These are phyloP conservation scores for Glossophaga mutica DNA, from an alignment of 2,797 vertebrate genomes.

Conservation along the genomic window DNA sequence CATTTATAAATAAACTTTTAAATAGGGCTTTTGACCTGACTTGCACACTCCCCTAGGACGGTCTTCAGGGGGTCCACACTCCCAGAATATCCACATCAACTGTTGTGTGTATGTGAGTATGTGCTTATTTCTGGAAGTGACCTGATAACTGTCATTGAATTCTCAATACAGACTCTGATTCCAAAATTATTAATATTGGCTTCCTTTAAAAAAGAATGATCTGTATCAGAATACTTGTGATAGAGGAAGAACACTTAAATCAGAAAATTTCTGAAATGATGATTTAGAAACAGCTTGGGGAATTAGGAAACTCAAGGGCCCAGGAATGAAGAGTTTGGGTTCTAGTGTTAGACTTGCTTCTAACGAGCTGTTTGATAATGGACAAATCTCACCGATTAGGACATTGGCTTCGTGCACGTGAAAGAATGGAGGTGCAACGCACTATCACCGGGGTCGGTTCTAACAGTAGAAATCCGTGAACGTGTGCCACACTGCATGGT, in stretches of 20 bases:
- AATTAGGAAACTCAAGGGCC: not conserved
- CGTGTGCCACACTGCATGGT: not conserved
- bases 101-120: not conserved
- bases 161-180: slow-evolving; percentile 8
- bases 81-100: not conserved
- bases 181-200: not conserved
- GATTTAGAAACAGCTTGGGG: not conserved
- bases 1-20: slow-evolving; percentile 28
- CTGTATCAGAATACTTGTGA: not conserved
- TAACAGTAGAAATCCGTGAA: not conserved
- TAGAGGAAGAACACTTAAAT: not conserved
- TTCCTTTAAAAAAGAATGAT: not conserved
- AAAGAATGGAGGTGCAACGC: not conserved
- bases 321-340: not conserved
- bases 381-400: not conserved
- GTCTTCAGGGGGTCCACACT: not conserved
- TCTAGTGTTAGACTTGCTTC: not conserved
- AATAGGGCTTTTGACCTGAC: not conserved
- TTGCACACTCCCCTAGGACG: not conserved
- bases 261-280: not conserved
- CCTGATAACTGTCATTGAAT: not conserved
- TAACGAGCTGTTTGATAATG: not conserved
- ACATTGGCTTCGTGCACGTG: not conserved
- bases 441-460: not conserved
- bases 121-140: not conserved